Evolutionary conservation across 1,140 invertebrate genomes (phyloP), one percentile per base, ranked within the genome.

Genomic region (Drosophila bifasciata): DNA sequence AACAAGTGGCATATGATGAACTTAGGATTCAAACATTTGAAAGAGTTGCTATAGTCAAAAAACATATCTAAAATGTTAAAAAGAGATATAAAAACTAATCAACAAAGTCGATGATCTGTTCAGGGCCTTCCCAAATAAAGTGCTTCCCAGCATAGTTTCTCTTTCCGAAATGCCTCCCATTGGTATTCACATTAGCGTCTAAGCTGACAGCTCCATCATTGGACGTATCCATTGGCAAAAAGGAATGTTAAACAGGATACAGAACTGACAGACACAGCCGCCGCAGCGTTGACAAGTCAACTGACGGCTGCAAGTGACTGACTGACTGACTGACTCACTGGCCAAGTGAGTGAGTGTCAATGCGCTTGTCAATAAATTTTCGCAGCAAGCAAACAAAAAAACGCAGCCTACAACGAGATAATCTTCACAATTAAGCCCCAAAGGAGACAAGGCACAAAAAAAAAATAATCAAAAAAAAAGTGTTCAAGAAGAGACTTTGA

Each of bases 351-450:
- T 55, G 72, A 76, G 62, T 86, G 77, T 68, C 80, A 79, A 61
- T 43, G 58, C 21, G 61, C 58, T 67, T 85, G 80, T 85, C 81
- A 81, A 85, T 85, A 86, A 85, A 86, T 86, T 86, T 80, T 75
- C 51, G 46, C 70, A 73, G 56, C 64, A 62, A 60, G 60, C 44
- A 48, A 51, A 51, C 21, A 56, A 50, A 67, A 45, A 40, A 67
- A 72, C 8, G 28, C 11, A 56, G 6, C 21, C 23, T 2, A 41
- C 15, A 21, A 36, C 56, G 69, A 83, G 83, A 83, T 88, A 88
- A 88, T 88, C 83, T 78, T 32, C 73, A 83, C 81, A 86, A 86
- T 81, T 86, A 86, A 88, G 74, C 79, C 32, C 32, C 44, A 23
- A 56, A 56, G 52, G 45, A 63, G 57, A 46, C 55, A 57, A 56